Conservation (phyloP, 2,797 vertebrate genomes). For the Hafferia zeledoni region DNA sequence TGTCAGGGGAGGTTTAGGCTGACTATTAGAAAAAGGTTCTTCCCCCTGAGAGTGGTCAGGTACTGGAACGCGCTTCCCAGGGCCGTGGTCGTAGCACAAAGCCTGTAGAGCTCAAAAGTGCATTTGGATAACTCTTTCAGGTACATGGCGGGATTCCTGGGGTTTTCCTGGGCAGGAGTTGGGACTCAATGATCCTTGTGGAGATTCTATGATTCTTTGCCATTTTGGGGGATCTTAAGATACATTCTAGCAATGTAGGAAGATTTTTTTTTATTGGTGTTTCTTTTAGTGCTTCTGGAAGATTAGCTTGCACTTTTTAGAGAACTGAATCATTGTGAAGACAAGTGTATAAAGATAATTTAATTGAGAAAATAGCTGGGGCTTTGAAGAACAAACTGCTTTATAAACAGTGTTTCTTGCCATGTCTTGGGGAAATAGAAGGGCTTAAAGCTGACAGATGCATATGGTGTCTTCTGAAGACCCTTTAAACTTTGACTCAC, state of each 20-base stretch:
- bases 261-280: background rate
- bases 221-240: background rate
- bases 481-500: background rate
- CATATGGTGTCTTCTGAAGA: background rate
- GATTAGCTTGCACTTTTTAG: background rate
- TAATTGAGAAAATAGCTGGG: background rate
- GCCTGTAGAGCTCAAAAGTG: background rate
- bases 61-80: background rate
- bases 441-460: background rate
- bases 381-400: background rate
- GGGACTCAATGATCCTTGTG: background rate
- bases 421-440: background rate
- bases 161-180: background rate
- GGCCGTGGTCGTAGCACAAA: background rate
- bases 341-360: background rate
- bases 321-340: background rate
- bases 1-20: background rate
- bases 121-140: background rate
- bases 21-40: background rate
- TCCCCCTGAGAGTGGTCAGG: accelerated
- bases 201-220: background rate
- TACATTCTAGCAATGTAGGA: background rate
- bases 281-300: background rate
- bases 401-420: background rate
- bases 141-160: background rate